phyloP scores from a whole-genome alignment of 1,140 invertebrate genomes.

The Steinernema feltiae region DNA sequence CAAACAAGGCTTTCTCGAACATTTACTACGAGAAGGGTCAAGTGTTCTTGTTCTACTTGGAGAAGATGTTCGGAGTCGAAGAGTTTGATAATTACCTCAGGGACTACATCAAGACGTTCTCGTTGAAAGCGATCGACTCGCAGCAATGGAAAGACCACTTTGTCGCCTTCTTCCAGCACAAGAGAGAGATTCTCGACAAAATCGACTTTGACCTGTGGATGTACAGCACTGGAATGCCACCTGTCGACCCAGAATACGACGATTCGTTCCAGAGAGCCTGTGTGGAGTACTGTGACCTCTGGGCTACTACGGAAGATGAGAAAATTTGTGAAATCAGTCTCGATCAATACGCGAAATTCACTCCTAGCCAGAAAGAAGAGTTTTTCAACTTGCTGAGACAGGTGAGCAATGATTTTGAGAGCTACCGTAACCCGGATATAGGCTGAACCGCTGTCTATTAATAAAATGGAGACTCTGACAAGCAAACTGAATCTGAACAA shows the following conservation, averaged over 20 bases:
- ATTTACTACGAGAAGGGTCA: constrained; percentile 90
- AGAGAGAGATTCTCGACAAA: constrained; percentile 59
- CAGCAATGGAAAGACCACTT: constrained; percentile 74
- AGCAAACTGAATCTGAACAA: constrained; percentile 1
- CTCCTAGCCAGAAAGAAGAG: constrained; percentile 68
- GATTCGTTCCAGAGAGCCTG: constrained; percentile 67
- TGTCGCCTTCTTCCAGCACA: constrained; percentile 70
- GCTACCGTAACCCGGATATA: too few species aligned
- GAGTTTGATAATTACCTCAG: constrained; percentile 78
- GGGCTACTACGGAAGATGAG: constrained; percentile 61
- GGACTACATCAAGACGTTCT: constrained; percentile 74
- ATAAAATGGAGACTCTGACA: constrained; percentile 62
- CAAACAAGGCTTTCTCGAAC: constrained; percentile 81
- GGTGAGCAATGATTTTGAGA: too few species aligned
- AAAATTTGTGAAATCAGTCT: constrained; percentile 59
- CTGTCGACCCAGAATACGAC: constrained; percentile 75
- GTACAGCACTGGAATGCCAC: constrained; percentile 75
- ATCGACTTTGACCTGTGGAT: constrained; percentile 84
- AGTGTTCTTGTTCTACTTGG: constrained; percentile 78
- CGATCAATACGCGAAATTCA: constrained; percentile 64
- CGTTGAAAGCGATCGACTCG: constrained; percentile 75
- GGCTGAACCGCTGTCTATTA: constrained; percentile 60
- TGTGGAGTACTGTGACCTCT: constrained; percentile 64
- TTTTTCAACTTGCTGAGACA: constrained; percentile 70
- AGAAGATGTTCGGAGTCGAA: constrained; percentile 73